phyloP scores from a whole-genome alignment of 2,888 invertebrate genomes.

The Plagiodera versicolora region DNA sequence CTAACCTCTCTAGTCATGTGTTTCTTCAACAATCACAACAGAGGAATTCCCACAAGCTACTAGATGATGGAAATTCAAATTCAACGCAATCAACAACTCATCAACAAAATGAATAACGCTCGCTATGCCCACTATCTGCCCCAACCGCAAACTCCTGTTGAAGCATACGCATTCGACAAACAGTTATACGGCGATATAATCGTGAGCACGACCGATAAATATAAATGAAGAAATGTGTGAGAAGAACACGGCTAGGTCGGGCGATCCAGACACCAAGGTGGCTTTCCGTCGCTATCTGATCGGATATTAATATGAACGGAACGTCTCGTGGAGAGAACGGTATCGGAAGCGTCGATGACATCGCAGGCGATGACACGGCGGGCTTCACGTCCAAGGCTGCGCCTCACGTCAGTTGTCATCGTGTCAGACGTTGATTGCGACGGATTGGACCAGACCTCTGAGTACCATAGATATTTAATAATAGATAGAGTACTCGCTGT shows the following conservation, averaged over 20 bases:
- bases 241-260: constrained; percentile 31
- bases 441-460: no score
- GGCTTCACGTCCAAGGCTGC: constrained; percentile 34
- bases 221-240: constrained; percentile 44
- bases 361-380: constrained; percentile 41
- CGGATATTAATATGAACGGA: constrained; percentile 44
- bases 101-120: background rate
- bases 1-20: no score
- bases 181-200: constrained; percentile 41
- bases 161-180: constrained; percentile 27
- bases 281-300: constrained; percentile 29
- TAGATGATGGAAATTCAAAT: background rate
- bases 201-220: constrained; percentile 39
- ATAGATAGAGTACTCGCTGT: no score
- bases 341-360: constrained; percentile 40
- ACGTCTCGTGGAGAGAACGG: constrained; percentile 35
- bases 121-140: constrained; percentile 4
- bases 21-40: background rate
- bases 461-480: no score
- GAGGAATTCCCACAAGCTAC: background rate
- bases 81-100: background rate
- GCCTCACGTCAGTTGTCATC: background rate
- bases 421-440: background rate
- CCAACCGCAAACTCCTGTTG: constrained; percentile 19
- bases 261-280: constrained; percentile 27